phyloP scores from a whole-genome alignment of 2,113 vertebrate species.

The Scalopus aquaticus region DNA sequence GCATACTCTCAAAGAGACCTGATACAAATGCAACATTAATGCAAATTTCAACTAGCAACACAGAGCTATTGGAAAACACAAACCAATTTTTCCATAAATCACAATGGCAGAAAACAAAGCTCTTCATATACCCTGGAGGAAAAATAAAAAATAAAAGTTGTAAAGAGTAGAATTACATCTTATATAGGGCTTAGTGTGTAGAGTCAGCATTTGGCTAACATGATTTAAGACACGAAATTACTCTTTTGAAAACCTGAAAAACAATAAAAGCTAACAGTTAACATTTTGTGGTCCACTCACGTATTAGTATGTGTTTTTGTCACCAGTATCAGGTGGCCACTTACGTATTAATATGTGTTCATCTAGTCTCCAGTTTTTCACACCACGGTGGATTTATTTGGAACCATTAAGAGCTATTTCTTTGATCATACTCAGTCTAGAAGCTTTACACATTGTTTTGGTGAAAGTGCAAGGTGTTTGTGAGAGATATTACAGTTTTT shows the following conservation, averaged over 20 bases:
- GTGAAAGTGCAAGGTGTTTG: too few species aligned
- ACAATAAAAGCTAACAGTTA: neutral
- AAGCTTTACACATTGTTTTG: too few species aligned
- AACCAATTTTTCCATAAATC: neutral
- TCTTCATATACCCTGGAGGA: neutral
- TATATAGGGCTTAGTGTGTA: neutral
- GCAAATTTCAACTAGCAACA: constrained; percentile 26
- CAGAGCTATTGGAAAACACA: neutral
- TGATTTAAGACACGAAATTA: neutral
- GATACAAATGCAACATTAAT: neutral
- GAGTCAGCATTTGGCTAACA: neutral
- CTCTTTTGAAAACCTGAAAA: neutral
- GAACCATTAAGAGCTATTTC: too few species aligned
- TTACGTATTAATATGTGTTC: too few species aligned
- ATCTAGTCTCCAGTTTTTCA: too few species aligned
- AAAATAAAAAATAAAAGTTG: neutral
- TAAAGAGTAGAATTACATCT: neutral
- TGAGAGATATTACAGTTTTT: too few species aligned
- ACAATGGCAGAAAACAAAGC: neutral
- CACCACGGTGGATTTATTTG: too few species aligned
- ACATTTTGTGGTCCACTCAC: too few species aligned
- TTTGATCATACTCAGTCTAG: too few species aligned
- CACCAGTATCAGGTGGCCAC: too few species aligned
- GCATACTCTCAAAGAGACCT: neutral
- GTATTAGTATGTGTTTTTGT: too few species aligned